Evolutionary conservation across 2,113 vertebrate species (phyloP).

Genomic region (Oncorhynchus tshawytscha): DNA sequence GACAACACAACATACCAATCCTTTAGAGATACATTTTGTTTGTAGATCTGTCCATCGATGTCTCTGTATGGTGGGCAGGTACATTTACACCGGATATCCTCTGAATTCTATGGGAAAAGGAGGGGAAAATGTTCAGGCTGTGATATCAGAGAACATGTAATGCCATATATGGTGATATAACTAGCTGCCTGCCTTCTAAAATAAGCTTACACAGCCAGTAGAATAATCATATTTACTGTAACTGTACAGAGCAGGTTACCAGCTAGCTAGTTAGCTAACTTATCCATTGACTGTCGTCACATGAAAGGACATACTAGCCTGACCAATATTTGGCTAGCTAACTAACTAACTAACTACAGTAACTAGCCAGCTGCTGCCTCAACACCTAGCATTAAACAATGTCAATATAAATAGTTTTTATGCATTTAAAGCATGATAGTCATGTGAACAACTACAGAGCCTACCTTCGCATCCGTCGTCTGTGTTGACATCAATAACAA

Average conservation of each 20-base stretch:
- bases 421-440: not conserved
- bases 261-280: not conserved
- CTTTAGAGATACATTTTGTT: conserved; percentile 93
- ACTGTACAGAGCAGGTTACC: not conserved
- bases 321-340: not conserved
- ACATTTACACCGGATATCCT: conserved; percentile 95
- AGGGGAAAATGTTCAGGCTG: not conserved
- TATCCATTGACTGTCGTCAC: not conserved
- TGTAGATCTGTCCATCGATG: conserved; percentile 87
- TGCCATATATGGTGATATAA: not conserved
- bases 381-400: not conserved
- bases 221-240: too few species aligned
- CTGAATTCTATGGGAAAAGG: conserved; percentile 80
- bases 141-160: not conserved
- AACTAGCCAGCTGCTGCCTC: too few species aligned
- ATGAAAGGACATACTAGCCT: not conserved
- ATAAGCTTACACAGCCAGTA: too few species aligned
- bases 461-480: conserved; percentile 70
- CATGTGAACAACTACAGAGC: conserved; percentile 21
- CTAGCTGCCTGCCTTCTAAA: not conserved
- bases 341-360: not conserved
- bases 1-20: conserved; percentile 80
- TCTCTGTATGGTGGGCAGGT: conserved; percentile 98
- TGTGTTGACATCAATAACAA: conserved; percentile 54
- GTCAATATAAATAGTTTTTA: conserved; percentile 1